Conservation (phyloP, 2,113 vertebrate species). For the Pagrus major region DNA sequence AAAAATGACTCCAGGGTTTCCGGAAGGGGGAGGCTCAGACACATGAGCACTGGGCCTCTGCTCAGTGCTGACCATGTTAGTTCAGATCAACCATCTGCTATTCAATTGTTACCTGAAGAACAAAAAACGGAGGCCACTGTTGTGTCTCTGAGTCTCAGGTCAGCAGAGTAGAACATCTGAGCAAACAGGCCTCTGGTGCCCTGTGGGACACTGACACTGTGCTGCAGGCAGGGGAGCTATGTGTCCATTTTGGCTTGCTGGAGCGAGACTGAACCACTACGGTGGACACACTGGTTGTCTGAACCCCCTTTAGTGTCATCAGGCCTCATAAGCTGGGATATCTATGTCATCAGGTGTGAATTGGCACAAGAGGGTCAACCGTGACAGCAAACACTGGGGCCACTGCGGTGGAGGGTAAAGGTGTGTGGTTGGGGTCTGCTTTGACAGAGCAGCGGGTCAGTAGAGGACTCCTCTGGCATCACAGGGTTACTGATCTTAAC, state of each 20-base stretch:
- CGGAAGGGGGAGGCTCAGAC: slow-evolving; percentile 21
- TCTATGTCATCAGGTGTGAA: slow-evolving; percentile 28
- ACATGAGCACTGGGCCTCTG: not conserved
- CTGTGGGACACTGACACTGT: slow-evolving; percentile 6
- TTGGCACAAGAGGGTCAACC: slow-evolving; percentile 18
- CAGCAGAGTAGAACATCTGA: slow-evolving; percentile 47
- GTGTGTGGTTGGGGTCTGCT: not conserved
- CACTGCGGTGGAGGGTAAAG: not conserved
- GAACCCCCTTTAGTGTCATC: slow-evolving; percentile 10
- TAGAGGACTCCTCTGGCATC: not conserved
- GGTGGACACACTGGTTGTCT: not conserved
- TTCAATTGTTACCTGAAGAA: slow-evolving; percentile 40
- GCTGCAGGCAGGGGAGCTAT: slow-evolving; percentile 18
- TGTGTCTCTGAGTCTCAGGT: slow-evolving; percentile 45
- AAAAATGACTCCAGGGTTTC: slow-evolving; percentile 25
- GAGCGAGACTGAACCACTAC: slow-evolving; percentile 39
- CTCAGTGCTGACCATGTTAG: not conserved
- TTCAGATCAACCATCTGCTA: slow-evolving; percentile 58
- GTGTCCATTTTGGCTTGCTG: slow-evolving; percentile 21
- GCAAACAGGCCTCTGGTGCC: not conserved
- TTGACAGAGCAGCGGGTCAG: not conserved
- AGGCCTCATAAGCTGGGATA: slow-evolving; percentile 33
- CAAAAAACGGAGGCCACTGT: slow-evolving; percentile 36
- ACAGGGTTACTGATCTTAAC: not conserved
- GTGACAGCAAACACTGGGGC: slow-evolving; percentile 30